Evolutionary conservation across 2,113 vertebrate genomes (phyloP).

Genomic region (Rhizomys pruinosus): DNA sequence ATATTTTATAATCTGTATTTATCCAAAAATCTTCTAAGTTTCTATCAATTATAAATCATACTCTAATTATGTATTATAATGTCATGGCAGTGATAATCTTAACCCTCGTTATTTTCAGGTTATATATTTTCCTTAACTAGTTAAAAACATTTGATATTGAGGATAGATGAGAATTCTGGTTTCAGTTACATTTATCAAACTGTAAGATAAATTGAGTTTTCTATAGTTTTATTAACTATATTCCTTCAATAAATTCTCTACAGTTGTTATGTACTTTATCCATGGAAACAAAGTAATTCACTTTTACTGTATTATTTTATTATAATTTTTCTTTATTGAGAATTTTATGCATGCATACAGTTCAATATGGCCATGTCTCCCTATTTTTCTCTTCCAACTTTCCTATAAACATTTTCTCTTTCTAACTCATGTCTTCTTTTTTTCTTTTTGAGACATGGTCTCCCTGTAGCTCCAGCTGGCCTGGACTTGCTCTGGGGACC

Average conservation of each 20-base stretch:
- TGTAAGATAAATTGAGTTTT: neutral
- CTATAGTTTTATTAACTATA: neutral
- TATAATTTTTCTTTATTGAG: neutral
- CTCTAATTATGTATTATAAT: neutral
- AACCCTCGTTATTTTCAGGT: neutral
- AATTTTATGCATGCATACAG: neutral
- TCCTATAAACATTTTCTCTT: neutral
- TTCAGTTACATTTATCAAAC: neutral
- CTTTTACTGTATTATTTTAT: neutral
- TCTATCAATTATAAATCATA: neutral
- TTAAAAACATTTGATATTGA: neutral
- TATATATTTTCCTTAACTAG: neutral
- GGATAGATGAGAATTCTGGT: neutral
- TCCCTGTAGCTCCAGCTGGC: too few species aligned
- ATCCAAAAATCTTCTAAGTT: neutral
- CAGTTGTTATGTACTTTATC: too few species aligned
- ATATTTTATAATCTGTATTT: neutral
- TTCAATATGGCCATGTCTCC: neutral
- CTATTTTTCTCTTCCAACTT: neutral
- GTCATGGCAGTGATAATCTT: fast-evolving
- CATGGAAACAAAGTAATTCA: neutral
- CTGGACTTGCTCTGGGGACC: too few species aligned
- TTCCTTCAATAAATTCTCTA: neutral
- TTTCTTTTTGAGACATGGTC: too few species aligned
- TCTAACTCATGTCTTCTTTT: neutral